Percentiles rank a stretch among this genome's conserved stretches.
These are phyloP conservation scores for Agonum fuliginosum DNA, from an alignment of 2,888 invertebrate species.

Conservation along the genomic window DNA sequence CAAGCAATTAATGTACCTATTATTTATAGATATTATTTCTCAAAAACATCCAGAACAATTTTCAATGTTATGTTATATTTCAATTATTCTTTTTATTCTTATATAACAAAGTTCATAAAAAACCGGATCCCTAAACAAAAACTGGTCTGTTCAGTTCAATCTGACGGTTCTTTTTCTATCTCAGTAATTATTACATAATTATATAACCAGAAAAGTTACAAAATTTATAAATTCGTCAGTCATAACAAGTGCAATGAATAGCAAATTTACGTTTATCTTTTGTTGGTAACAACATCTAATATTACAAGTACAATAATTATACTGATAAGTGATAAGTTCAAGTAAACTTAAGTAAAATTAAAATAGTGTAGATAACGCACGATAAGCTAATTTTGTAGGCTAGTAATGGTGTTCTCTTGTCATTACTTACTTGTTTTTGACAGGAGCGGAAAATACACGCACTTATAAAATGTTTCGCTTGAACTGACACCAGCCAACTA, in stretches of 20 bases:
- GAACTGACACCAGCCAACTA: not conserved
- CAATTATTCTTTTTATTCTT: not conserved
- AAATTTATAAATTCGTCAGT: too few species aligned
- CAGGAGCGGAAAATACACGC: not conserved
- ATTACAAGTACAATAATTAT: not conserved
- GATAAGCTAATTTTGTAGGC: too few species aligned
- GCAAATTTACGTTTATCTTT: not conserved
- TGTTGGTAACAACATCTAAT: not conserved
- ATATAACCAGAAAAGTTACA: too few species aligned
- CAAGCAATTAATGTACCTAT: too few species aligned
- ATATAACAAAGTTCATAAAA: not conserved
- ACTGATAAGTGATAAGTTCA: too few species aligned
- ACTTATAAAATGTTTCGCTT: not conserved
- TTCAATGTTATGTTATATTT: too few species aligned
- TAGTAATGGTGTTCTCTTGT: too few species aligned
- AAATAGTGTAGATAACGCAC: too few species aligned
- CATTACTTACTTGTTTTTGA: conserved; percentile 2
- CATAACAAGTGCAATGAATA: too few species aligned
- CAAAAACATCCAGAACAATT: too few species aligned
- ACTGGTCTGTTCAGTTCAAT: not conserved
- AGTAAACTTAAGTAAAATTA: too few species aligned
- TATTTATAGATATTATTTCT: too few species aligned
- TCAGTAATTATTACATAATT: not conserved
- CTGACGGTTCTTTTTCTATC: not conserved
- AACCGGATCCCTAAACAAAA: not conserved